Evolutionary conservation across 2,113 vertebrate species (phyloP), one percentile per base, ranked within the genome.

Genomic region (Pangasianodon hypophthalmus): DNA sequence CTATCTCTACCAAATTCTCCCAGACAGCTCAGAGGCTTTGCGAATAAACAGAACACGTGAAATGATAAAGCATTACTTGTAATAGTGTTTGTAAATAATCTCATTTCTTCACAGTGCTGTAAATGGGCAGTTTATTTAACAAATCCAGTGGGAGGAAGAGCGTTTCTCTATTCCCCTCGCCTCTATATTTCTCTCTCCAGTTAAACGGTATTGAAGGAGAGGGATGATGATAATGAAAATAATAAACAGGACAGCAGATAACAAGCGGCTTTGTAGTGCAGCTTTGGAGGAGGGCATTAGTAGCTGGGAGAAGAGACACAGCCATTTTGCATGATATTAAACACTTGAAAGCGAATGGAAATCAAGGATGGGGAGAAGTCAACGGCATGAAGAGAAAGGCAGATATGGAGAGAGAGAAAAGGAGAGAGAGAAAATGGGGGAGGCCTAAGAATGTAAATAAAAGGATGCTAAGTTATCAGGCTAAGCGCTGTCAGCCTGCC

Each of bases 261-360:
- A 95, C 94, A 94, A 94, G 93, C 91, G 93, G 94, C 95, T 95
- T 96, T 96, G 96, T 95, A 94, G 94, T 91, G 94, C 95, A 94
- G 95, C 94, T 93, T 93, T 92, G 95, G 94, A 60, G 86, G 37
- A 73, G 71, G 87, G 37, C 44, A 69, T 56, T 77, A 50, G 64
- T 18, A 71, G 92, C 90, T 88, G 93, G 92, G 92, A 93, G 92
- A 94, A 93, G 94, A 94, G 94, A 94, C 94, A 93, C 94, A 92
- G 94, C 95, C 96, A 95, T 96, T 95, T 96, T 95, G 95, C 95
- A 96, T 96, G 94, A 95, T 96, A 95, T 96, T 96, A 96, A 96
- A 94, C 95, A 96, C 96, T 96, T 96, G 95, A 96, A 96, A 96
- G 96, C 91, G 62, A 73, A 71, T 32, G 67, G 94, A 93, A 95